Conservation (phyloP, 2,888 invertebrate species). For the Drosophila paranaensis region DNA sequence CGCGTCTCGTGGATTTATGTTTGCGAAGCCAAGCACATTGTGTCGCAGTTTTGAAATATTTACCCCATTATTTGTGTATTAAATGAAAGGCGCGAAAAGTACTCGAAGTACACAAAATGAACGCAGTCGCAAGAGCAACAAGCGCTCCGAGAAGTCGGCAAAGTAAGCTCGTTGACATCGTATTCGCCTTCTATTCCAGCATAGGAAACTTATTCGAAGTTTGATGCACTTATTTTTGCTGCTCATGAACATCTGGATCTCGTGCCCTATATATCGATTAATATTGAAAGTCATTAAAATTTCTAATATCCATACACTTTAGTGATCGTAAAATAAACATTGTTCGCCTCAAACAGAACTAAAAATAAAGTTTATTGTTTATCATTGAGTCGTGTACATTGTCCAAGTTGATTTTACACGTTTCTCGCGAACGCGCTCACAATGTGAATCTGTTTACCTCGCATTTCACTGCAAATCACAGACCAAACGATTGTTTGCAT, state of each 20-base stretch:
- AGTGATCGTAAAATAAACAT: constrained; percentile 71
- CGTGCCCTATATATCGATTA: constrained; percentile 47
- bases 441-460: constrained; percentile 42
- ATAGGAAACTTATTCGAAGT: background rate
- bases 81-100: constrained; percentile 81
- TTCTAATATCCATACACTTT: constrained; percentile 65
- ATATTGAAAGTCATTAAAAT: constrained; percentile 69
- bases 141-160: constrained; percentile 76
- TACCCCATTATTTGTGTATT: constrained; percentile 14
- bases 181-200: background rate
- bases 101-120: constrained; percentile 72
- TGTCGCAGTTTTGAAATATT: constrained; percentile 28
- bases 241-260: constrained; percentile 54
- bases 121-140: constrained; percentile 74
- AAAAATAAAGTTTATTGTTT: constrained; percentile 62
- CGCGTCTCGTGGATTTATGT: constrained; percentile 20
- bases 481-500: constrained; percentile 37
- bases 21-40: constrained; percentile 5
- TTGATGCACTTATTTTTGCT: constrained; percentile 20
- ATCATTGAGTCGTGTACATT: constrained; percentile 59
- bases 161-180: constrained; percentile 57
- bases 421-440: constrained; percentile 4
- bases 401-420: constrained; percentile 56
- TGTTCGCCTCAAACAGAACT: constrained; percentile 28
- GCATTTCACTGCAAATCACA: constrained; percentile 26